Conservation (phyloP, 2,113 vertebrate species). For the Neodon shergylaensis region DNA sequence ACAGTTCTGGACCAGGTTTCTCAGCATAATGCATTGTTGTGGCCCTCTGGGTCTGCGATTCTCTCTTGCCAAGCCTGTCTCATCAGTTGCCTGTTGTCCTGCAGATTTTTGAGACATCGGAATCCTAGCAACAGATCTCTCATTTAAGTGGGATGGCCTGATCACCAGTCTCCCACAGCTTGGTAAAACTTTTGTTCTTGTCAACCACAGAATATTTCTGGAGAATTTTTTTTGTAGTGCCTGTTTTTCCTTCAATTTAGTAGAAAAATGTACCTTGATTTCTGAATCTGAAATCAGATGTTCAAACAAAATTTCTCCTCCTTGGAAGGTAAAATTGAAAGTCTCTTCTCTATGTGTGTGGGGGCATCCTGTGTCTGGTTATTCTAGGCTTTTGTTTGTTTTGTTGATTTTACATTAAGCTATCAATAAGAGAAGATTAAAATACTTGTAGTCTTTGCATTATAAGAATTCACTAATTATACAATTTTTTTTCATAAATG, state of each 20-base stretch:
- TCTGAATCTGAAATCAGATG: neutral
- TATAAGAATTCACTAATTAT: slow-evolving; percentile 1
- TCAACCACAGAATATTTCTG: slow-evolving; percentile 42
- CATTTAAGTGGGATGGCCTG: slow-evolving; percentile 49
- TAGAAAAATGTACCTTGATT: slow-evolving; percentile 49
- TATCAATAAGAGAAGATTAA: neutral
- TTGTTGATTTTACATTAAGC: slow-evolving; percentile 3
- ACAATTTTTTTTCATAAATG: neutral
- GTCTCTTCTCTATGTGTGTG: neutral
- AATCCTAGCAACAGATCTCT: slow-evolving; percentile 80
- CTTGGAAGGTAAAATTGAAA: neutral
- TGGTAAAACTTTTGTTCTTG: slow-evolving; percentile 67
- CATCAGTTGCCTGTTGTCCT: slow-evolving; percentile 64
- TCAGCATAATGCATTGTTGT: slow-evolving; percentile 39
- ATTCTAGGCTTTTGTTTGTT: slow-evolving; percentile 6
- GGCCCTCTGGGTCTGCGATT: slow-evolving; percentile 6
- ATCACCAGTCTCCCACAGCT: slow-evolving; percentile 71
- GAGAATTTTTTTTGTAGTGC: neutral
- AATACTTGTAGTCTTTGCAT: neutral
- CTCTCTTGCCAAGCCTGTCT: slow-evolving; percentile 63
- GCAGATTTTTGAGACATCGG: slow-evolving; percentile 58
- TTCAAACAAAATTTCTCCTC: neutral
- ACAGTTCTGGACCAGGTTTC: slow-evolving; percentile 45
- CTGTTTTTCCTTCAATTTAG: neutral
- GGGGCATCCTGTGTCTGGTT: neutral